Conservation (phyloP, 2,113 vertebrate genomes). For the Hippocampus comes region DNA sequence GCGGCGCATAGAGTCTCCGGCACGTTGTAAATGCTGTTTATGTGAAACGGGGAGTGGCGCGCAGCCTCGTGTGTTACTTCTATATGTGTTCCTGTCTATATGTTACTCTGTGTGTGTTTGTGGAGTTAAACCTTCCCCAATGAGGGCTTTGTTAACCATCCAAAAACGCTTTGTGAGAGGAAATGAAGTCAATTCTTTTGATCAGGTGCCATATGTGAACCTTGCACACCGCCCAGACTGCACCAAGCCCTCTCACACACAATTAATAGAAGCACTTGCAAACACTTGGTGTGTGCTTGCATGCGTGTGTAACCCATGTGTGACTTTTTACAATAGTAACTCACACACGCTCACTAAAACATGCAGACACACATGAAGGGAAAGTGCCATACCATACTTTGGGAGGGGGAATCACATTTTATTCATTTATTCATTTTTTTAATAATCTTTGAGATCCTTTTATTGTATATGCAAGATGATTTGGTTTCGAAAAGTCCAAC, state of each 20-base stretch:
- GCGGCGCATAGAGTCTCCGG: slow-evolving; percentile 4
- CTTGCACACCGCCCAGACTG: slow-evolving; percentile 38
- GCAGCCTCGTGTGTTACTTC: slow-evolving; percentile 16
- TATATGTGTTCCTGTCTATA: too few relatives aligned
- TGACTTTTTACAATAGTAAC: background rate
- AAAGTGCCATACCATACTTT: too few relatives aligned
- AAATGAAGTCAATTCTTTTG: slow-evolving; percentile 39
- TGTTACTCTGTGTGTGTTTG: slow-evolving; percentile 1
- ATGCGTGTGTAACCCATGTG: background rate
- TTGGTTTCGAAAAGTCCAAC: too few relatives aligned
- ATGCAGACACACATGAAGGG: background rate
- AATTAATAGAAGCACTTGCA: slow-evolving; percentile 31
- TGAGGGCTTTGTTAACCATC: slow-evolving; percentile 44
- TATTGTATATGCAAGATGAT: too few relatives aligned
- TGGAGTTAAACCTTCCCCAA: slow-evolving; percentile 26
- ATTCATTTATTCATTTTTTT: too few relatives aligned
- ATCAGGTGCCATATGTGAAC: slow-evolving; percentile 29
- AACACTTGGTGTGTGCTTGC: background rate
- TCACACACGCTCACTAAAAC: too few relatives aligned
- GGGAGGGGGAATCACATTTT: too few relatives aligned
- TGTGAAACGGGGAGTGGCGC: slow-evolving; percentile 42
- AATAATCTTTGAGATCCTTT: too few relatives aligned
- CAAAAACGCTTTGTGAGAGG: slow-evolving; percentile 13
- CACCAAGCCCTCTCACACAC: slow-evolving; percentile 23
- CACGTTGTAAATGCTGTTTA: slow-evolving; percentile 27